These are phyloP conservation scores for Malaclemys terrapin DNA, from an alignment of 2,113 vertebrate genomes.

Conservation along the genomic window DNA sequence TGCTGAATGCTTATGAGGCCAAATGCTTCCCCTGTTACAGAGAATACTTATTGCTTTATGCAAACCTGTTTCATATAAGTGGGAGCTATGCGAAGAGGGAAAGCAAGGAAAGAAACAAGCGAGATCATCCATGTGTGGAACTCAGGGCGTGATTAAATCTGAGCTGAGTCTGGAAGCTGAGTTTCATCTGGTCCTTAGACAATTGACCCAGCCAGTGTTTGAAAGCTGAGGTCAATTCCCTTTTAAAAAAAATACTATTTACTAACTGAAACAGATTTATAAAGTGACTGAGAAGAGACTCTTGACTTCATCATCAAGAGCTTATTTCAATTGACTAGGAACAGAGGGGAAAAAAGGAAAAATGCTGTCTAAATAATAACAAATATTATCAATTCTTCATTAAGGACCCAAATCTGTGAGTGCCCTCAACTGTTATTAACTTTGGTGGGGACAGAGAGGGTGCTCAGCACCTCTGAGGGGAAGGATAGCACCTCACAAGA, in stretches of 20 bases:
- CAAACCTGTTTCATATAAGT: background rate
- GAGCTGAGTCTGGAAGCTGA: background rate
- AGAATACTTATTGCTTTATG: background rate
- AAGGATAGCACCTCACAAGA: background rate
- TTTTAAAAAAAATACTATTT: slow-evolving; percentile 2
- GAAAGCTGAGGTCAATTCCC: background rate
- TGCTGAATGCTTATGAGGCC: background rate
- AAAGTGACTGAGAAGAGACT: slow-evolving; percentile 7
- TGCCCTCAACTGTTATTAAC: background rate
- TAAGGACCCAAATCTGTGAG: background rate
- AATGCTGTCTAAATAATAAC: background rate
- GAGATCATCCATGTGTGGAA: background rate
- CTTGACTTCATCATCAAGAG: background rate
- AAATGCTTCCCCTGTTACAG: background rate
- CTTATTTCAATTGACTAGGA: background rate
- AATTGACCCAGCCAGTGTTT: slow-evolving; percentile 17
- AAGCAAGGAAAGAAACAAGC: background rate
- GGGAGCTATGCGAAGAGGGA: background rate
- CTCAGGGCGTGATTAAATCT: background rate
- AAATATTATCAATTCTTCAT: background rate
- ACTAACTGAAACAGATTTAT: slow-evolving; percentile 55
- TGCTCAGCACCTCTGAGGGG: background rate
- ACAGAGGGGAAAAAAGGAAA: background rate
- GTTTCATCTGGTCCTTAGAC: background rate
- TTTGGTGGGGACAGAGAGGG: background rate